Conservation (phyloP, 1,140 invertebrate species). For the Drosophila tani region DNA sequence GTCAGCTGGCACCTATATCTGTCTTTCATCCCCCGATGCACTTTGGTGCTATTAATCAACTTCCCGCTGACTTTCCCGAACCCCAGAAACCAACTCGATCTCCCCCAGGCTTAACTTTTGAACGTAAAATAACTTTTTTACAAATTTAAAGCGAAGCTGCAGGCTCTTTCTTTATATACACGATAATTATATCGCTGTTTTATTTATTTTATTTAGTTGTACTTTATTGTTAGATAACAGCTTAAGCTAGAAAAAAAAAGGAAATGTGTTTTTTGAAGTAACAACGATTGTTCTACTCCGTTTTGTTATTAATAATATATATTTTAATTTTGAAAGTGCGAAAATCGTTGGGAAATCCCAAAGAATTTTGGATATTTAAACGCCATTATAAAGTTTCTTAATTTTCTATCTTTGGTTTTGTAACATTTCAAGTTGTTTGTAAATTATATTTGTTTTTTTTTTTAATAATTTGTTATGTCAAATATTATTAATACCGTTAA, state of each 20-base stretch:
- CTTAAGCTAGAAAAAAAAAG: constrained; percentile 30
- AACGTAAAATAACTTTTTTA: neutral
- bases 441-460: neutral
- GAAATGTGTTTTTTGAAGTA: neutral
- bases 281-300: neutral
- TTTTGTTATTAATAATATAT: neutral
- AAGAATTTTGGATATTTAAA: neutral
- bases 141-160: neutral
- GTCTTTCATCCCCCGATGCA: constrained; percentile 24
- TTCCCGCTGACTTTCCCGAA: constrained; percentile 4
- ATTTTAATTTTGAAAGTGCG: neutral
- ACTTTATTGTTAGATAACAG: constrained; percentile 33
- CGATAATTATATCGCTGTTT: constrained; percentile 22
- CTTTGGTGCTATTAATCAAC: constrained; percentile 38
- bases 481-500: constrained; percentile 7
- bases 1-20: constrained; percentile 35
- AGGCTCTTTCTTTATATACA: neutral
- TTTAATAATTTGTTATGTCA: neutral
- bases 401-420: neutral
- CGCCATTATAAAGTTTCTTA: neutral
- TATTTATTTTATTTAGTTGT: constrained; percentile 30
- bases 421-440: neutral
- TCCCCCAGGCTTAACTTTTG: neutral
- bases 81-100: neutral
- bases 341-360: neutral